Base-by-base conservation (phyloP, 2,888 invertebrate species). In the Hoplodrina blanda region DNA sequence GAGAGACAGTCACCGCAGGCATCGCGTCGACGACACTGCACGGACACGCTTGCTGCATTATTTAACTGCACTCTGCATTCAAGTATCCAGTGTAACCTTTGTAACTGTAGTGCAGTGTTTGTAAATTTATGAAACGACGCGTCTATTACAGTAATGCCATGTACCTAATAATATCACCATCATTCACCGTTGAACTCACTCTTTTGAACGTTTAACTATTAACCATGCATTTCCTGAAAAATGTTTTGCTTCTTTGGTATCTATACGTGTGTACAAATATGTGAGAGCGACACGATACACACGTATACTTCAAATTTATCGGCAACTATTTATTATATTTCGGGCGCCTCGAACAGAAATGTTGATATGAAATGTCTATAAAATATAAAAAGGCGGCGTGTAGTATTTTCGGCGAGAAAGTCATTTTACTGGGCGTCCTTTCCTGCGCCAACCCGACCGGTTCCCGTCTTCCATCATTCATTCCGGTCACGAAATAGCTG, bases 61-160 rank as follows among this genome's bases (percentile, higher is more conserved):
- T 90, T 88, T 86, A 86, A 76, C 88, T 85, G 90, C 90, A 89
- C 84, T 82, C 81, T 83, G 83, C 81, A 85, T 78, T 84, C 78
- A 59, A 72, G 62, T 65, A 59, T 56, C 63, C 46, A 63, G 37
- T 68, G 50, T 67, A 68, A 76, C 76, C 54, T 76, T 74, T 73
- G 62, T 66, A 65, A 68, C 69, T 76, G 54, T 73, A 68, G 64
- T 69, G 69, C 66, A 66, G 73, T 64, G 53, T 62, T 78, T 60
- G 59, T 65, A 54, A 73, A 77, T 80, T 78, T 74, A 74, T 83
- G 57, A 70, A 72, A 30, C 56, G 68, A 68, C 66, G 50, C 41
- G 71, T 63, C 49, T 76, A 64, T 75, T 68, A 61, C 20, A 52
- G 37, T 64, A 75, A 64, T 54, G 10, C 52, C 25, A 19, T 19